phyloP scores from a whole-genome alignment of 2,113 vertebrate genomes.

The Morone saxatilis region DNA sequence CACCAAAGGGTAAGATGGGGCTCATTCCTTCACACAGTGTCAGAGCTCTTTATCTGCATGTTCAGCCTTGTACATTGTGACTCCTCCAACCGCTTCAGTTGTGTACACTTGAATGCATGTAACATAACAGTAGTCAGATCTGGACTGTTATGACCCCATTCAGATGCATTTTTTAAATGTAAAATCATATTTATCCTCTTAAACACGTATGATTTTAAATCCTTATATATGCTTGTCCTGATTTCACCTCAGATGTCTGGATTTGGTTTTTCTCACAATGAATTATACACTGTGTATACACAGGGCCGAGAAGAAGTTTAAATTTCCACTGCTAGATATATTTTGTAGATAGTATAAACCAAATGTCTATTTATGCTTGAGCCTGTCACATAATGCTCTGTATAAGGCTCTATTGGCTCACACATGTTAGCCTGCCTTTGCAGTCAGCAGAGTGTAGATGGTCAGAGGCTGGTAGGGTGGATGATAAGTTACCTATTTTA shows the following conservation, averaged over 20 bases:
- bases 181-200: not conserved
- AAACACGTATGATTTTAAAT: not conserved
- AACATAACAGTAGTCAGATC: not conserved
- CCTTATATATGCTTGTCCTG: not conserved
- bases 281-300: not conserved
- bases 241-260: not conserved
- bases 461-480: not conserved
- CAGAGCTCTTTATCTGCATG: too few relatives aligned
- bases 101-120: not conserved
- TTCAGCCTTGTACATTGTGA: too few relatives aligned
- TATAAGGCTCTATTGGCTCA: not conserved
- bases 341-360: constrained; percentile 28
- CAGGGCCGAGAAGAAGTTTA: not conserved
- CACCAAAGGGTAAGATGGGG: constrained; percentile 84
- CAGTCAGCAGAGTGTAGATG: constrained; percentile 22
- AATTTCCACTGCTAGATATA: constrained; percentile 9
- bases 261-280: not conserved
- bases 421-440: not conserved
- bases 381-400: constrained; percentile 8
- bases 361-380: constrained; percentile 20
- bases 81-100: too few relatives aligned
- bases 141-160: not conserved
- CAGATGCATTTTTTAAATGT: not conserved
- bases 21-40: not conserved
- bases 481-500: not conserved